Evolutionary conservation across 2,797 vertebrate genomes (phyloP).

Genomic region (Danio tinwini): DNA sequence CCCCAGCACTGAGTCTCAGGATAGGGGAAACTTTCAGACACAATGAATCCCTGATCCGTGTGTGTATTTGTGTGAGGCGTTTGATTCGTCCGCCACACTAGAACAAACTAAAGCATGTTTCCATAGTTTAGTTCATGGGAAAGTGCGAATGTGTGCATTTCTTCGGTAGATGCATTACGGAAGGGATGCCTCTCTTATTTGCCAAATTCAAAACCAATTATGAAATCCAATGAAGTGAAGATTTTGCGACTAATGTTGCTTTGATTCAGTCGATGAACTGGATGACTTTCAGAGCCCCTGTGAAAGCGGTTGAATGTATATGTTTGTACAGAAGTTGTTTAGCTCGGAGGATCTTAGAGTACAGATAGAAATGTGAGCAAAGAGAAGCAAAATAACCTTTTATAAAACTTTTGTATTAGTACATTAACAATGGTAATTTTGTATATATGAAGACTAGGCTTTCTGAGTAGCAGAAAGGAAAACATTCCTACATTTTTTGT

Average conservation of each 20-base stretch:
- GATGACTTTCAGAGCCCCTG: slow-evolving; percentile 75
- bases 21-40: slow-evolving; percentile 23
- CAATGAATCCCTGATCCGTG: slow-evolving; percentile 7
- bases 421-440: slow-evolving; percentile 99
- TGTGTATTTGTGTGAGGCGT: slow-evolving; percentile 18
- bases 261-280: slow-evolving; percentile 66
- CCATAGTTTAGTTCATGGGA: slow-evolving; percentile 67
- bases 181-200: slow-evolving; percentile 71
- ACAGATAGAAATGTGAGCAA: slow-evolving; percentile 82
- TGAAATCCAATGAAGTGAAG: slow-evolving; percentile 72
- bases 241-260: slow-evolving; percentile 74
- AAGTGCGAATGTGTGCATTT: slow-evolving; percentile 64
- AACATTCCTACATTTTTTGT: slow-evolving; percentile 98
- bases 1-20: slow-evolving; percentile 36
- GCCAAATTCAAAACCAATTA: slow-evolving; percentile 76
- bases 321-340: slow-evolving; percentile 90
- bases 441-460: slow-evolving; percentile 98
- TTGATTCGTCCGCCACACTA: slow-evolving; percentile 43
- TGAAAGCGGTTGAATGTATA: slow-evolving; percentile 90
- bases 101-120: slow-evolving; percentile 78
- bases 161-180: slow-evolving; percentile 70
- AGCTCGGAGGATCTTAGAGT: slow-evolving; percentile 92
- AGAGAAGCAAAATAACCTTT: slow-evolving; percentile 90
- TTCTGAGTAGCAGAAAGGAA: slow-evolving; percentile 98
- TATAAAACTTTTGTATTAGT: slow-evolving; percentile 99